Conservation (phyloP, 2,888 invertebrate genomes). For the Metallyticus violacea region DNA sequence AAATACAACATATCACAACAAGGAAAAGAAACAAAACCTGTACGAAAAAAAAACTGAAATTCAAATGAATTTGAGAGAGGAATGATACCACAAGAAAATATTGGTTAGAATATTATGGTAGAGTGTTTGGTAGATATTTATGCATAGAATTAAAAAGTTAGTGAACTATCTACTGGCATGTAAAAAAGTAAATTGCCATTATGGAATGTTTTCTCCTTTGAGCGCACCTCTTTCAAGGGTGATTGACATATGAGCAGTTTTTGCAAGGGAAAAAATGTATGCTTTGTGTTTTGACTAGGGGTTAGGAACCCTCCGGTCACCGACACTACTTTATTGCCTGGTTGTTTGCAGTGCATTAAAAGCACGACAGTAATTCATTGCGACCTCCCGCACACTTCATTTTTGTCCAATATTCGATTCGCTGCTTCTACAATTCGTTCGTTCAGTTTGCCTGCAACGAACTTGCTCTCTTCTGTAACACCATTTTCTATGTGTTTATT, state of each 20-base stretch:
- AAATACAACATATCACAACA: too few species aligned
- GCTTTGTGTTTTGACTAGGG: not conserved
- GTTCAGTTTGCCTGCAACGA: not conserved
- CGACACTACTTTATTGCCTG: not conserved
- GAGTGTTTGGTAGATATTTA: too few species aligned
- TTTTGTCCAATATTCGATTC: constrained; percentile 16
- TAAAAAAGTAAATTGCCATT: too few species aligned
- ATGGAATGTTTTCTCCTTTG: not conserved
- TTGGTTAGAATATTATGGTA: too few species aligned
- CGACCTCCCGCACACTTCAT: not conserved
- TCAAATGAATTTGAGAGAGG: too few species aligned
- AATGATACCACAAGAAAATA: too few species aligned
- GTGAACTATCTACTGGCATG: too few species aligned
- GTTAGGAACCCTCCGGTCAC: not conserved
- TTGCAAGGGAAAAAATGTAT: not conserved
- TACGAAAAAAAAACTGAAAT: too few species aligned
- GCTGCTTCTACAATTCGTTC: not conserved
- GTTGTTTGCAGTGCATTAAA: constrained; percentile 23
- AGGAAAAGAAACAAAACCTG: too few species aligned
- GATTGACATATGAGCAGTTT: not conserved
- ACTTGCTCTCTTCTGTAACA: not conserved
- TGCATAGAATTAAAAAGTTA: too few species aligned
- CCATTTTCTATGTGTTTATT: not conserved
- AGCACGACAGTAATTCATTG: constrained; percentile 12
- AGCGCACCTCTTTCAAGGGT: not conserved